Evolutionary conservation across 2,113 vertebrate genomes (phyloP).

Genomic region (Lethenteron reissneri): DNA sequence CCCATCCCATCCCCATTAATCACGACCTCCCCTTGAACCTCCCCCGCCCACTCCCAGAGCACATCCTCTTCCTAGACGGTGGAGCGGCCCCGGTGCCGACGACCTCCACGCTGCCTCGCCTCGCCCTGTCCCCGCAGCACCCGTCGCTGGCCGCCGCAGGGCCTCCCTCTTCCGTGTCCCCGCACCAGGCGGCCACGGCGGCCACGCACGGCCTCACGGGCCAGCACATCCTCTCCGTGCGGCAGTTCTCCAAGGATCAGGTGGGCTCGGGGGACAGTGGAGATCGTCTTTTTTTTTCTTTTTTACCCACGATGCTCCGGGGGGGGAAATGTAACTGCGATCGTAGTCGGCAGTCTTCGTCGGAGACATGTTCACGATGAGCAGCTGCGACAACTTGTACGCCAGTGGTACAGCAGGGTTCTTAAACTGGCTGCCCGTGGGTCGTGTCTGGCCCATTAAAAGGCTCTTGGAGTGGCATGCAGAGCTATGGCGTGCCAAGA

Average conservation of each 20-base stretch:
- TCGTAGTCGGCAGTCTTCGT: too few relatives aligned
- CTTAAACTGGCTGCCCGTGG: too few relatives aligned
- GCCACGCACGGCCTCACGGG: constrained; percentile 53
- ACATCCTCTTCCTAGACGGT: neutral
- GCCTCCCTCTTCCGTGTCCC: constrained; percentile 11
- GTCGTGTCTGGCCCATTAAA: too few relatives aligned
- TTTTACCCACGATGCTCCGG: too few relatives aligned
- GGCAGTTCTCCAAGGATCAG: constrained; percentile 88
- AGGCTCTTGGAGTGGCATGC: too few relatives aligned
- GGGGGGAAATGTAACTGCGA: too few relatives aligned
- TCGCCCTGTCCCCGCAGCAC: constrained; percentile 39
- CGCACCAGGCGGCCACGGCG: constrained; percentile 45
- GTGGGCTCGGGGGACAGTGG: constrained; percentile 18
- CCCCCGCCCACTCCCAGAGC: neutral
- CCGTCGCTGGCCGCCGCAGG: constrained; percentile 14
- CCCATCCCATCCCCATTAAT: neutral
- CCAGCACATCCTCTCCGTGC: constrained; percentile 63
- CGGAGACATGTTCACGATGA: too few relatives aligned
- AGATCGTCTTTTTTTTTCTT: too few relatives aligned
- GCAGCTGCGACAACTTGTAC: too few relatives aligned
- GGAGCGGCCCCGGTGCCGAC: neutral
- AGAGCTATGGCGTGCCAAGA: too few relatives aligned
- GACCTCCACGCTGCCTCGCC: neutral
- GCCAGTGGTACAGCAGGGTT: too few relatives aligned
- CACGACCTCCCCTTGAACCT: neutral